These are phyloP conservation scores for Drosophila takahashii DNA, from an alignment of 1,140 invertebrate genomes.

Conservation along the genomic window DNA sequence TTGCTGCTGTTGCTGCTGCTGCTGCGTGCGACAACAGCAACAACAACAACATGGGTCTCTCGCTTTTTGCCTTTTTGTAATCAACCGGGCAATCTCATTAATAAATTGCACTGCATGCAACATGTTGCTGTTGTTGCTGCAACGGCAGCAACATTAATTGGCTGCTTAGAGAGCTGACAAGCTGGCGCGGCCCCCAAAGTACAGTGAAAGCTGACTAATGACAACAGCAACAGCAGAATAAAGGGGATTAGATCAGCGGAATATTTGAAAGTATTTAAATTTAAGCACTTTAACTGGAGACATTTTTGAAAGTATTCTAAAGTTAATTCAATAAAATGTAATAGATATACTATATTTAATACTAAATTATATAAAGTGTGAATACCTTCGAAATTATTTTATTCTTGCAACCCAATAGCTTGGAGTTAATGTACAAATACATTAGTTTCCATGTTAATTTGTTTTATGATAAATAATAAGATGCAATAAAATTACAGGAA, in stretches of 20 bases:
- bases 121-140: conserved; percentile 57
- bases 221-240: background rate
- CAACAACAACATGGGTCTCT: conserved; percentile 43
- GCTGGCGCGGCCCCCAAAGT: conserved; percentile 35
- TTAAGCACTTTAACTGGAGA: background rate
- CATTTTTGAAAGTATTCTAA: too few species aligned
- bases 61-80: conserved; percentile 59
- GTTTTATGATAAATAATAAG: too few species aligned
- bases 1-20: conserved; percentile 57
- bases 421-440: too few species aligned
- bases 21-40: conserved; percentile 65
- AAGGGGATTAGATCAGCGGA: background rate
- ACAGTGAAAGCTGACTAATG: conserved; percentile 37
- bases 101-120: conserved; percentile 84
- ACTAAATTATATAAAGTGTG: too few species aligned
- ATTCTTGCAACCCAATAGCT: too few species aligned
- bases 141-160: conserved; percentile 76
- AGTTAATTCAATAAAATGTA: too few species aligned
- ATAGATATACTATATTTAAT: too few species aligned
- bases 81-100: conserved; percentile 84
- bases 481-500: too few species aligned
- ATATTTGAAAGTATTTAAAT: too few species aligned
- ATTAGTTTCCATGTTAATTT: too few species aligned
- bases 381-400: too few species aligned
- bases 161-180: conserved; percentile 76